A percentile compares a stretch with the other conserved stretches of the same genome.
These are phyloP conservation scores for Morone saxatilis DNA, from an alignment of 2,113 vertebrate genomes.

Conservation along the genomic window DNA sequence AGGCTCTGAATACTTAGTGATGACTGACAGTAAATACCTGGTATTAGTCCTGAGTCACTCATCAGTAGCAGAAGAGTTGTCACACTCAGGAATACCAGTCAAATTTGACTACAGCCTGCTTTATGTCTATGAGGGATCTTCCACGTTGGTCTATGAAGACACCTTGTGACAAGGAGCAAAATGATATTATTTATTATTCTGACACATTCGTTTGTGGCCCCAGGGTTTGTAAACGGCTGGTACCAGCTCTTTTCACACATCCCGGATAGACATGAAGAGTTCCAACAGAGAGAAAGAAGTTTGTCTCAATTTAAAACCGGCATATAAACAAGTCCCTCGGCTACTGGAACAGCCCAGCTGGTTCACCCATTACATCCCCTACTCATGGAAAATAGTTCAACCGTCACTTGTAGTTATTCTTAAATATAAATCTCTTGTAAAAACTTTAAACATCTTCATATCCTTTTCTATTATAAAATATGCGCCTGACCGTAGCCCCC, in stretches of 20 bases:
- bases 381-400: not conserved
- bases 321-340: not conserved
- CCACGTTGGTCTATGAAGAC: not conserved
- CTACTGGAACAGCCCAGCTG: not conserved
- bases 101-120: not conserved
- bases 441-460: not conserved
- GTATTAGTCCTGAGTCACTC: slow-evolving; percentile 1
- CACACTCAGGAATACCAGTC: not conserved
- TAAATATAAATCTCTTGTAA: not conserved
- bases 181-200: not conserved
- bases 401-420: not conserved
- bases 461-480: not conserved
- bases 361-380: not conserved
- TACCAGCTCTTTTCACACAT: slow-evolving; percentile 10
- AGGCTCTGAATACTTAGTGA: not conserved
- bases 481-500: not conserved
- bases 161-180: not conserved
- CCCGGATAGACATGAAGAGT: not conserved
- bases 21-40: slow-evolving; percentile 15
- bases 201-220: not conserved
- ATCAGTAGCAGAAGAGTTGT: not conserved
- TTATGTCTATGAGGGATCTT: not conserved
- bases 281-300: slow-evolving; percentile 42
- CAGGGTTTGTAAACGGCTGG: slow-evolving; percentile 19
- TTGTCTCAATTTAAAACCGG: not conserved